A percentile compares a stretch with the other conserved stretches of the same genome.
phyloP scores from a whole-genome alignment of 2,888 invertebrate genomes.

The Mesorhabditis belari region DNA sequence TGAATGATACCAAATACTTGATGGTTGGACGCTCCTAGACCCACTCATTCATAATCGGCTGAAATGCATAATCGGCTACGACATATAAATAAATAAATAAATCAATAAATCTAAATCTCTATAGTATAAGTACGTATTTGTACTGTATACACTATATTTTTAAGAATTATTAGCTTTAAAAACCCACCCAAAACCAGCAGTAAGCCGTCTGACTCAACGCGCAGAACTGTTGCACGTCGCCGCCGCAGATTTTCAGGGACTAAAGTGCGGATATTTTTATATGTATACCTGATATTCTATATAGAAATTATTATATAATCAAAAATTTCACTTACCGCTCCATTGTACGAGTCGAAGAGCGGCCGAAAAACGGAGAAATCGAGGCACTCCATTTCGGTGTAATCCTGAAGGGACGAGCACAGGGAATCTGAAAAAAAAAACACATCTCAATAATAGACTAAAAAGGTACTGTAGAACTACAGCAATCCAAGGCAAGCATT shows the following conservation, averaged over 20 bases:
- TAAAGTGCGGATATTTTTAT: constrained; percentile 11
- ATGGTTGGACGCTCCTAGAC: too few relatives aligned
- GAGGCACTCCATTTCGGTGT: constrained; percentile 40
- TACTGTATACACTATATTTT: not conserved
- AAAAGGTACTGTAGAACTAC: too few relatives aligned
- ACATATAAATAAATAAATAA: not conserved
- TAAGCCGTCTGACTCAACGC: constrained; percentile 45
- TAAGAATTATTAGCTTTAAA: not conserved
- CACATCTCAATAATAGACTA: too few relatives aligned
- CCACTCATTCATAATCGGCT: too few relatives aligned
- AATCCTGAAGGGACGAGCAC: constrained; percentile 62
- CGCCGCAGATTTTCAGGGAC: constrained; percentile 46
- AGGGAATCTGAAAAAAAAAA: constrained; percentile 37
- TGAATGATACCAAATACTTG: too few relatives aligned
- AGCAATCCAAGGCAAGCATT: too few relatives aligned
- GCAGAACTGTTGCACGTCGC: constrained; percentile 50
- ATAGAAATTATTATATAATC: not conserved
- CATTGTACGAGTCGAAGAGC: constrained; percentile 28
- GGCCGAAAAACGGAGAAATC: constrained; percentile 44
- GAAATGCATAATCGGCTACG: too few relatives aligned
- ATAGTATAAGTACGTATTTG: not conserved
- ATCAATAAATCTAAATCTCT: not conserved
- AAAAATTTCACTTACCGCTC: constrained; percentile 20
- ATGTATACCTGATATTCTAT: too few relatives aligned
- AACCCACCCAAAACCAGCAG: constrained; percentile 30